Evolutionary conservation across 2,888 invertebrate species (phyloP), one percentile per base, ranked within the genome.

Genomic region (Lamproptera curius): DNA sequence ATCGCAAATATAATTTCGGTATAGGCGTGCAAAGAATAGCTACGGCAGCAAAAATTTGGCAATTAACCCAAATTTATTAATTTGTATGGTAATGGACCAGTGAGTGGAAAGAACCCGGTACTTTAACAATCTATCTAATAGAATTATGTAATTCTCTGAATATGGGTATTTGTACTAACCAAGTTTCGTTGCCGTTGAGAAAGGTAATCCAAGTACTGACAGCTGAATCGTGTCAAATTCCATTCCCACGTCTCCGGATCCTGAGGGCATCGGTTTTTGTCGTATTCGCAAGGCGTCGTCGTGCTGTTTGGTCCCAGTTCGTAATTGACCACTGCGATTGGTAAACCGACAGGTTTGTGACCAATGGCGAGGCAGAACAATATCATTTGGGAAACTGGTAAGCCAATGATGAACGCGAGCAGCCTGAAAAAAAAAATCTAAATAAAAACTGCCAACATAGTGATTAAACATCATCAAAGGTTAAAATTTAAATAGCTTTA

Each of bases 331-430:
- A 97, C 90, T 0, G 94, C 96, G 33, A 97, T 73, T 35, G 90
- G 91, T 0, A 97, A 83, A 10, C 93, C 92, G 5, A 89, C 83
- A 0, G 96, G 96, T 70, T 95, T 94, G 68, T 94, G 94, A n/a
- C 96, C 96, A 59, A 97, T 94, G 11, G 97, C 94, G 41, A 95
- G 79, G 70, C 97, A 97, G 85, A 97, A 97, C 37, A 97, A 80
- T 15, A 96, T 84, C 65, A 95, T 95, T 86, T 97, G 96, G 1
- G 93, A 89, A 1, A 96, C 91, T 0, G 97, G 97, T 42, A 97
- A 87, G 10, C 94, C 93, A 54, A 96, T 92, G 59, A 97, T 93
- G 76, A 97, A 97, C 37, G 93, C 74, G 89, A 97, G 91, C 28
- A 96, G 90, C 0, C 94, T 94, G 71, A 65, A 52, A 52, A 50